Evolutionary conservation across 2,797 vertebrate genomes (phyloP).

Genomic region (Malurus leucopterus): DNA sequence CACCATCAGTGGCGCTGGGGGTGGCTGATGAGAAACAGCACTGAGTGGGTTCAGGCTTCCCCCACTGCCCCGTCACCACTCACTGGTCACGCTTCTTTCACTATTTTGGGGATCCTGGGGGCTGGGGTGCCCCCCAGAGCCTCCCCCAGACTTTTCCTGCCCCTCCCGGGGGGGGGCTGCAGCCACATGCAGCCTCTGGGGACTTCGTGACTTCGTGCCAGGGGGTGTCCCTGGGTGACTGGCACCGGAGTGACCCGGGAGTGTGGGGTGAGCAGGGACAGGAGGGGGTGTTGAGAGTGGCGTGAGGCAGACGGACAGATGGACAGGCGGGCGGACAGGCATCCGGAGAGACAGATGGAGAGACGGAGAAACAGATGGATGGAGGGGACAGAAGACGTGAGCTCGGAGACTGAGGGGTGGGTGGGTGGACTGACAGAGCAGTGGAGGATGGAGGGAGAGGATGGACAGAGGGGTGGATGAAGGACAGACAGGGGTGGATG

Average conservation of each 20-base stretch:
- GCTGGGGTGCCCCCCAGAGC: neutral
- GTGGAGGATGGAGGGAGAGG: neutral
- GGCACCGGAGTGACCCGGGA: neutral
- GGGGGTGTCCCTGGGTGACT: neutral
- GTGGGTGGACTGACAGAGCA: neutral
- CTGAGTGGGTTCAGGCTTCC: neutral
- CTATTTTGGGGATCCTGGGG: neutral
- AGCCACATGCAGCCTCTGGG: accelerated
- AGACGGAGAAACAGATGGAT: neutral
- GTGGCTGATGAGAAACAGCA: neutral
- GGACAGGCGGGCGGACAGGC: neutral
- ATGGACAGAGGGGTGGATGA: neutral
- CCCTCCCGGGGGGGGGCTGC: accelerated
- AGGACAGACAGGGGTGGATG: too few species aligned
- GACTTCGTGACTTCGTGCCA: accelerated
- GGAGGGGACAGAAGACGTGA: neutral
- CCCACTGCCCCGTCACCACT: neutral
- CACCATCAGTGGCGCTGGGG: neutral
- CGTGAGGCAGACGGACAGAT: neutral
- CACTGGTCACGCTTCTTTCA: neutral
- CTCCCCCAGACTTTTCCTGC: neutral
- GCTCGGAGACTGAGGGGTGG: neutral
- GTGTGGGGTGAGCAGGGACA: neutral
- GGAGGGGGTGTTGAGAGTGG: neutral
- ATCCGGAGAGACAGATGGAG: neutral